Evolutionary conservation across 2,113 vertebrate genomes (phyloP), one percentile per base, ranked within the genome.

Genomic region (Typhlomys cinereus): DNA sequence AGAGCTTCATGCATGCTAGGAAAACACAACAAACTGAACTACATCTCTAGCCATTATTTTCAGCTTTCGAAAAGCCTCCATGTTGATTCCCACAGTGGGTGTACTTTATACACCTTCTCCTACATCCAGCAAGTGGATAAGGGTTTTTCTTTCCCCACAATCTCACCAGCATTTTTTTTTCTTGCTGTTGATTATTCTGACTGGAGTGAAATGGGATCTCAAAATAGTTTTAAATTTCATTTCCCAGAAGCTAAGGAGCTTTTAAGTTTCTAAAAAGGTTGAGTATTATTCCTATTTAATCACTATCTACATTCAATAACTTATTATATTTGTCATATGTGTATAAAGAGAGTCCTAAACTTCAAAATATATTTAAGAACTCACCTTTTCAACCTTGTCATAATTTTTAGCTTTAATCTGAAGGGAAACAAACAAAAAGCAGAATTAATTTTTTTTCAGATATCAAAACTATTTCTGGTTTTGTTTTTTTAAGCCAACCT

Each of bases 351-450:
- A 67, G 23, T 57, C 50, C 41, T 85, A 82, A 75, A 92, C 27
- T 74, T 88, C 57, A 85, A 85, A 89, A 52, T 92, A 23, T 95
- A 94, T 87, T 93, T 91, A 81, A 96, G 41, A 88, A 98, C 99
- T 99, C 98, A 99, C 99, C 99, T 99, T 99, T 98, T 99, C 99
- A 98, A 99, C 99, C 92, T 99, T 99, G 98, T 99, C 99, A 98
- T 99, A 99, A 98, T 99, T 99, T 99, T 99, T 99, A 98, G 99
- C 99, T 98, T 99, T 99, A 98, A 99, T 99, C 99, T 99, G 98
- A 85, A 99, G 98, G 95, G 92, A 98, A 97, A 99, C 96, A 98
- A 96, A 99, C 97, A 98, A 98, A 97, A 96, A 87, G 97, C 41
- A 44, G 97, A 92, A 96, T 98, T 97, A 96, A 50, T 4, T 74